phyloP scores from a whole-genome alignment of 2,797 vertebrate species.

The Buphagus erythrorhynchus region DNA sequence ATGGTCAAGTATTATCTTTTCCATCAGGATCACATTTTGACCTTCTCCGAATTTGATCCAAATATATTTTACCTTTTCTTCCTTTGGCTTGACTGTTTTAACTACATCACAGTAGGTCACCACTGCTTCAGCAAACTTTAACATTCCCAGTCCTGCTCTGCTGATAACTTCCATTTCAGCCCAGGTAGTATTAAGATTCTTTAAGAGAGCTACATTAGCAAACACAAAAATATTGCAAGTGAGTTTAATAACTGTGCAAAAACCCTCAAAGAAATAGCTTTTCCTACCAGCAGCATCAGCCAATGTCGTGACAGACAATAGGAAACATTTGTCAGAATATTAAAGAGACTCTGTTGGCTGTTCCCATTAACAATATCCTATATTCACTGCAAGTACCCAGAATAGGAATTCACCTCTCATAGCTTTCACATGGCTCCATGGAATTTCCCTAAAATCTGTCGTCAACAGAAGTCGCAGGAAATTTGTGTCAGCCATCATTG shows the following conservation, averaged over 20 bases:
- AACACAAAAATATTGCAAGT: background rate
- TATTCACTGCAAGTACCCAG: background rate
- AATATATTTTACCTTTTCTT: conserved; percentile 87
- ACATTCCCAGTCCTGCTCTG: conserved; percentile 93
- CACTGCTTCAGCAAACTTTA: conserved; percentile 94
- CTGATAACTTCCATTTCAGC: conserved; percentile 95
- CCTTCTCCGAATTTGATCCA: background rate
- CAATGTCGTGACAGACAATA: background rate
- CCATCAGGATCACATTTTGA: background rate
- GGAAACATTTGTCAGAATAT: background rate
- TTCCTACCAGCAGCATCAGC: background rate
- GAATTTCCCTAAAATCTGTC: conserved; percentile 90
- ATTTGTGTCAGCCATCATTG: conserved; percentile 96
- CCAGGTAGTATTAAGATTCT: conserved; percentile 86
- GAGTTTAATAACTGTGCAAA: background rate
- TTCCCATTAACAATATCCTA: background rate
- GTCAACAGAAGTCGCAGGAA: conserved; percentile 92
- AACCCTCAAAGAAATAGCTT: background rate
- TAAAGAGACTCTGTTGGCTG: background rate
- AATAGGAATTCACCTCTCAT: conserved; percentile 82
- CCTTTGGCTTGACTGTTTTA: conserved; percentile 92
- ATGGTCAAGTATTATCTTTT: background rate
- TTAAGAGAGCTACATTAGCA: conserved; percentile 81
- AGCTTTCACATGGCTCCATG: conserved; percentile 83
- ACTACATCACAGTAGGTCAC: conserved; percentile 94